Evolutionary conservation across 2,888 invertebrate species (phyloP).

Genomic region (Campopleginae sp.): DNA sequence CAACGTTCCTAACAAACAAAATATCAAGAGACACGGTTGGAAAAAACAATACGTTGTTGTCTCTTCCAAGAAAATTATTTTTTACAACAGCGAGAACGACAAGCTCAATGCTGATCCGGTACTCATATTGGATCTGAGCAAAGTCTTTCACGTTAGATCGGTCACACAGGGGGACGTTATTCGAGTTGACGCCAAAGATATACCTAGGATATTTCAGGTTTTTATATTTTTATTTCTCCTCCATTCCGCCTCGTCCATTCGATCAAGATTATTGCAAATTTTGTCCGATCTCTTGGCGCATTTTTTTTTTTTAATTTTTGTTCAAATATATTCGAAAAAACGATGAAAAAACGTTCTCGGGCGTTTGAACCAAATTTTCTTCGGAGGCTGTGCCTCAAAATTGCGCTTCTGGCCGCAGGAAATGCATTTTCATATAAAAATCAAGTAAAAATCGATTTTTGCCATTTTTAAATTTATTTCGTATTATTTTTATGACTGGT

Average conservation of each 20-base stretch:
- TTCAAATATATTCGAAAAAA: too few species aligned
- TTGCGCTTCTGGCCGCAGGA: too few species aligned
- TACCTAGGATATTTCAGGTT: slow-evolving; percentile 98
- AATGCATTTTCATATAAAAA: too few species aligned
- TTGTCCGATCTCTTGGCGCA: background rate
- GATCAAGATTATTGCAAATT: slow-evolving; percentile 5
- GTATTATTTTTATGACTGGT: slow-evolving; percentile 49
- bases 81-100: slow-evolving; percentile 97
- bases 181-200: slow-evolving; percentile 99
- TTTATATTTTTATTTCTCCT: slow-evolving; percentile 43
- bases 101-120: slow-evolving; percentile 97
- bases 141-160: slow-evolving; percentile 99
- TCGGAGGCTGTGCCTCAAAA: too few species aligned
- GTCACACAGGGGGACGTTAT: slow-evolving; percentile 99
- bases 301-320: too few species aligned
- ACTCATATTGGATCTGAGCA: slow-evolving; percentile 98
- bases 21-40: slow-evolving; percentile 98
- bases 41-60: slow-evolving; percentile 98
- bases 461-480: too few species aligned
- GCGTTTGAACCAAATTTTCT: too few species aligned
- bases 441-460: too few species aligned
- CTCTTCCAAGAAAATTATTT: slow-evolving; percentile 97
- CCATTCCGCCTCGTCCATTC: background rate
- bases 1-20: slow-evolving; percentile 97
- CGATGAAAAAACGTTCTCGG: too few species aligned